Evolutionary conservation across 1,140 invertebrate genomes (phyloP).

Genomic region (Ganaspis sp.): DNA sequence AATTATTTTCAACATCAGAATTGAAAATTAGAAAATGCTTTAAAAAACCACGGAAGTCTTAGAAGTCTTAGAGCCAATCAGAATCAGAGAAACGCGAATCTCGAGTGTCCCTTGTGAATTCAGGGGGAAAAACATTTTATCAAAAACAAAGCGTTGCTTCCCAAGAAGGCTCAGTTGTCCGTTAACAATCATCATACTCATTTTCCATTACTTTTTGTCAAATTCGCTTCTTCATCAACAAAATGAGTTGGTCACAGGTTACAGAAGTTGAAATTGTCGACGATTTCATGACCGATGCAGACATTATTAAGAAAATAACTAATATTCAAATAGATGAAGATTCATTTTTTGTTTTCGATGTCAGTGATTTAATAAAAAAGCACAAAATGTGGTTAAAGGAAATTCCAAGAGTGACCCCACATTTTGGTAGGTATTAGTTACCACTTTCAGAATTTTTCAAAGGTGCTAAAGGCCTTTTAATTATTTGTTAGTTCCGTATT

Average conservation of each 20-base stretch:
- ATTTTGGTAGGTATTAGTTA: constrained; percentile 77
- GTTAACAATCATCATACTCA: not conserved
- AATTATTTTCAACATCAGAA: not conserved
- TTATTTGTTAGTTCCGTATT: too few relatives aligned
- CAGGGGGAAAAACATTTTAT: not conserved
- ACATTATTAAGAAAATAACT: constrained; percentile 66
- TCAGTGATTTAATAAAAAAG: constrained; percentile 80
- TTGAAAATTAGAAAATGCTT: not conserved
- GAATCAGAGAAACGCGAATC: not conserved
- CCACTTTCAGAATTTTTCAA: too few relatives aligned
- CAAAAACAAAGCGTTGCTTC: not conserved
- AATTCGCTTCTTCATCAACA: not conserved
- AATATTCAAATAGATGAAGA: constrained; percentile 75
- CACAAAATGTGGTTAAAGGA: constrained; percentile 80
- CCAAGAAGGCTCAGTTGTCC: not conserved
- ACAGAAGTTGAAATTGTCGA: constrained; percentile 62
- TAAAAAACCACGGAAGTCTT: not conserved
- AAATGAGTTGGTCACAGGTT: constrained; percentile 23
- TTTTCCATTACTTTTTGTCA: too few relatives aligned
- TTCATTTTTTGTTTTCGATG: constrained; percentile 82
- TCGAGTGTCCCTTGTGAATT: constrained; percentile 5
- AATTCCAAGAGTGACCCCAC: constrained; percentile 82
- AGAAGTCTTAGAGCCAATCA: not conserved
- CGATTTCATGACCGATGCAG: constrained; percentile 57
- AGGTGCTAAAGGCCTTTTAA: too few relatives aligned